Conservation (phyloP, 2,797 vertebrate species). For the Protonibea diacanthus region DNA sequence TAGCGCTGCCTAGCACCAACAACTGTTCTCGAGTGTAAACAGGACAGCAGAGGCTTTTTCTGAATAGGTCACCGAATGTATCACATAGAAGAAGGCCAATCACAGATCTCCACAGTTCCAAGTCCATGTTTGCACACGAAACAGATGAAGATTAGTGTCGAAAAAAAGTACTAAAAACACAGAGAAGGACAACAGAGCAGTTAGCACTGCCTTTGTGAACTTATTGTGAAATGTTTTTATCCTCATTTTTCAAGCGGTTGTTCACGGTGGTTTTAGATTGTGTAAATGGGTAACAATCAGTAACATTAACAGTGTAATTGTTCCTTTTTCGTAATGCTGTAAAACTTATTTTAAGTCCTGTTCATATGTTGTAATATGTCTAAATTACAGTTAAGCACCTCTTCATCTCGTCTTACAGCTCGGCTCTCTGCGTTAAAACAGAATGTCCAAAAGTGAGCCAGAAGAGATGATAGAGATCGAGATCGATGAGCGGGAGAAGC, state of each 20-base stretch:
- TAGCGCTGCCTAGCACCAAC: no score
- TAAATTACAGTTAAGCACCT: not conserved
- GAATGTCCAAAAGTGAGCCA: conserved; percentile 96
- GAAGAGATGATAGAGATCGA: conserved; percentile 99
- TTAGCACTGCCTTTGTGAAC: not conserved
- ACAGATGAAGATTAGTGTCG: no score
- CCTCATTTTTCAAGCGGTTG: not conserved
- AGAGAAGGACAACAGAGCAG: not conserved
- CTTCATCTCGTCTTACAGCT: conserved; percentile 29
- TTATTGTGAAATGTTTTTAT: not conserved
- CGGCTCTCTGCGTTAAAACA: conserved; percentile 46
- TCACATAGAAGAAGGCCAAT: no score
- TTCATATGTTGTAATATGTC: not conserved
- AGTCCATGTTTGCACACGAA: no score
- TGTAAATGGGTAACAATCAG: not conserved
- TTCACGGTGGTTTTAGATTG: not conserved
- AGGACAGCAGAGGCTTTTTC: no score
- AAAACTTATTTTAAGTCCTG: not conserved
- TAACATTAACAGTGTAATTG: not conserved
- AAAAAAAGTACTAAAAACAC: no score
- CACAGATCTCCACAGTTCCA: no score
- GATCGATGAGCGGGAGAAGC: conserved; percentile 95
- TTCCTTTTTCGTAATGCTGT: not conserved
- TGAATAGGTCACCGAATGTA: no score
- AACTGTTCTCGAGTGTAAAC: no score